Conservation (phyloP, 1,140 invertebrate species). For the Aphelenchoides fujianensis region DNA sequence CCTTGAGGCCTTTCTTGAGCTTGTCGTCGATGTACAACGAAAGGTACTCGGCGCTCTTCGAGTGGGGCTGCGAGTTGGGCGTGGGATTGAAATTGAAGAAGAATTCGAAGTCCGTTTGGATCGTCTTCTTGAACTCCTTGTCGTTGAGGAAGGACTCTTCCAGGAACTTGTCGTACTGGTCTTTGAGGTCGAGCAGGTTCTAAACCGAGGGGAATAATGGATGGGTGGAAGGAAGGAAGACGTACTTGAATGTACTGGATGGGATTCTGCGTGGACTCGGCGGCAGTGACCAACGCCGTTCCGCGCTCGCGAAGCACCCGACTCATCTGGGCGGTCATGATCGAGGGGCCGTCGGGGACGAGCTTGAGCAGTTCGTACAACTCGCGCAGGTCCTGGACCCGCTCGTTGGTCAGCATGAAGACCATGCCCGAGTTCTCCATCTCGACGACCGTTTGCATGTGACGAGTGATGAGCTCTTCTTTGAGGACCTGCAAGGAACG, state of each 20-base stretch:
- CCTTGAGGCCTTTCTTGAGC: slow-evolving; percentile 96
- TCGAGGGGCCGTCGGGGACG: slow-evolving; percentile 80
- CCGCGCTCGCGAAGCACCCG: slow-evolving; percentile 48
- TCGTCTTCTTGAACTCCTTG: slow-evolving; percentile 80
- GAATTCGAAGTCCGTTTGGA: slow-evolving; percentile 96
- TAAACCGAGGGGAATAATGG: no score
- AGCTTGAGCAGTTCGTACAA: slow-evolving; percentile 95
- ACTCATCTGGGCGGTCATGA: slow-evolving; percentile 49
- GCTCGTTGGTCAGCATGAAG: slow-evolving; percentile 86
- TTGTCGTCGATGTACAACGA: slow-evolving; percentile 99
- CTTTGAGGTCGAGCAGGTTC: slow-evolving; percentile 92
- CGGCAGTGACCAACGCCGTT: slow-evolving; percentile 76
- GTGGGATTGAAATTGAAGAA: slow-evolving; percentile 98
- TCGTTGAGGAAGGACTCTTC: slow-evolving; percentile 91
- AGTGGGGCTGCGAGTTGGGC: no score
- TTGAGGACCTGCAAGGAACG: slow-evolving; percentile 84
- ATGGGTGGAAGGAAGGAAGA: no score
- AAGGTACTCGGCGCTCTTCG: slow-evolving; percentile 94
- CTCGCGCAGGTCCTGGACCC: slow-evolving; percentile 76
- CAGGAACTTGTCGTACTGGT: slow-evolving; percentile 94
- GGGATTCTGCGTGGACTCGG: slow-evolving; percentile 74
- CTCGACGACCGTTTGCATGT: slow-evolving; percentile 98
- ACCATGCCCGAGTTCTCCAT: slow-evolving; percentile 99
- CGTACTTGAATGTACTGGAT: slow-evolving; percentile 86
- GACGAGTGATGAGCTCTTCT: slow-evolving; percentile 74